A percentile compares a stretch with the other conserved stretches of the same genome.
Conservation (phyloP, 2,113 vertebrate genomes). For the Ciconia boyciana region DNA sequence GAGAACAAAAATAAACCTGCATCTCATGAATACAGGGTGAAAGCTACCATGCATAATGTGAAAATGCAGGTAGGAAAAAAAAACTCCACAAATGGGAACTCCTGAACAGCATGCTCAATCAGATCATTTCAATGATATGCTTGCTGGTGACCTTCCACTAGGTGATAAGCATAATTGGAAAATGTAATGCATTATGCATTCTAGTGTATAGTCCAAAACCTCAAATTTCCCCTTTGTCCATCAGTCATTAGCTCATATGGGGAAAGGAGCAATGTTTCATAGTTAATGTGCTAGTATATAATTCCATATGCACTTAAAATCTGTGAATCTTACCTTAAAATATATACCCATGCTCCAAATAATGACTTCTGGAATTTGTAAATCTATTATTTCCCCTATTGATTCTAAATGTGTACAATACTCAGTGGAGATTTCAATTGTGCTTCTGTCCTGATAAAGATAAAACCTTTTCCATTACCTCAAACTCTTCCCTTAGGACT, state of each 20-base stretch:
- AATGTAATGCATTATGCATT: slow-evolving; percentile 26
- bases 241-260: background rate
- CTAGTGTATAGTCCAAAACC: background rate
- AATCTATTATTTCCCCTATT: background rate
- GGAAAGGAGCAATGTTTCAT: background rate
- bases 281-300: background rate
- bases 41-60: background rate
- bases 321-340: background rate
- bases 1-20: background rate
- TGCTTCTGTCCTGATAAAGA: slow-evolving; percentile 30
- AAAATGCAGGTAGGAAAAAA: background rate
- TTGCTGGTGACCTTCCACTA: slow-evolving; percentile 47
- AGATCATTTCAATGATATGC: background rate
- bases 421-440: background rate
- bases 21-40: slow-evolving; percentile 1
- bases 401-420: background rate
- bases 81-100: background rate
- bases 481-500: slow-evolving; percentile 15
- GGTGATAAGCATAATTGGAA: slow-evolving; percentile 45
- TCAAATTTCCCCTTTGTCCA: background rate
- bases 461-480: slow-evolving; percentile 30
- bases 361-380: background rate
- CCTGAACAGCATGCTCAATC: slow-evolving; percentile 24
- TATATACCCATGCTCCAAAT: background rate
- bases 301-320: background rate